Conservation (phyloP, 2,797 vertebrate genomes). For the Myotis findleyi region DNA sequence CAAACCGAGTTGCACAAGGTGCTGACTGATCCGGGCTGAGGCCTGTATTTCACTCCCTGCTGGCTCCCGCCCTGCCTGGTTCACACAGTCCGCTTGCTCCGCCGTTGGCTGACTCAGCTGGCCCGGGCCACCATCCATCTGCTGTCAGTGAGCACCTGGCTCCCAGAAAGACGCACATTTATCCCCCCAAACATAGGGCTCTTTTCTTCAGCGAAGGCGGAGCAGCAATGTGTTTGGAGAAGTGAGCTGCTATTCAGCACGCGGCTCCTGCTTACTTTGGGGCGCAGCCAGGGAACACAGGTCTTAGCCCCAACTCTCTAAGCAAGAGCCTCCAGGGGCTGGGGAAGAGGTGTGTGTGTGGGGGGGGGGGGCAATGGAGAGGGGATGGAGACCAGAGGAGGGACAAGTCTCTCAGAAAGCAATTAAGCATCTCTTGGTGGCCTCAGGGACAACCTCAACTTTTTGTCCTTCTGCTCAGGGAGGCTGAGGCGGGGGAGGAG, state of each 20-base stretch:
- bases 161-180: slow-evolving; percentile 58
- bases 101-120: slow-evolving; percentile 60
- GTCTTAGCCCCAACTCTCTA: neutral
- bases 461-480: neutral
- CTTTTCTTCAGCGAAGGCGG: slow-evolving; percentile 65
- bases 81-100: slow-evolving; percentile 27
- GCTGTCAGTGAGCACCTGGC: slow-evolving; percentile 43
- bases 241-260: neutral
- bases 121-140: slow-evolving; percentile 63
- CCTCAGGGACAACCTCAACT: slow-evolving; percentile 61
- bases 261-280: slow-evolving; percentile 45
- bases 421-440: slow-evolving; percentile 61
- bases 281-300: neutral
- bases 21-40: slow-evolving; percentile 8
- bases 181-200: slow-evolving; percentile 67
- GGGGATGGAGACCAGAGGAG: slow-evolving; percentile 9
- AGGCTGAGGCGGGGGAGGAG: neutral
- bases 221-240: slow-evolving; percentile 34
- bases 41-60: neutral
- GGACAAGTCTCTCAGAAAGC: slow-evolving; percentile 74
- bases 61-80: neutral
- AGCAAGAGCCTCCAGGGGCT: neutral
- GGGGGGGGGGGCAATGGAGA: neutral
- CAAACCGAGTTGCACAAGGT: neutral
- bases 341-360: neutral